Percentiles rank a stretch among this genome's conserved stretches.
Conservation (phyloP, 2,113 vertebrate species). For the Trematomus loennbergii region DNA sequence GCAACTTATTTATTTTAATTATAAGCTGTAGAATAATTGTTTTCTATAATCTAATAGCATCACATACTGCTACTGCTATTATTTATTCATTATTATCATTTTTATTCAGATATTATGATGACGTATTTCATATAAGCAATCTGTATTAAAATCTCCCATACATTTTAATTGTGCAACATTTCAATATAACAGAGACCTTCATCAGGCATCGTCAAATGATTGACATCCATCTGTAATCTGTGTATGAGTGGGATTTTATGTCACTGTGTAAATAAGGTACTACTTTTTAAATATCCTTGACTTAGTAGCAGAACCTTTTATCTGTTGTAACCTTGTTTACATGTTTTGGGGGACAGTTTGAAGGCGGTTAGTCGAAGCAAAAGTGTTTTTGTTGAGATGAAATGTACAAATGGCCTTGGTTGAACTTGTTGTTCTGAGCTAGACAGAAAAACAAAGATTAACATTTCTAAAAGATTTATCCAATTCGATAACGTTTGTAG, state of each 20-base stretch:
- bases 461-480: not conserved
- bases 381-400: slow-evolving; percentile 19
- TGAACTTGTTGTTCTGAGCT: not conserved
- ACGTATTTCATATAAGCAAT: not conserved
- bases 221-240: not conserved
- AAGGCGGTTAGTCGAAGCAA: slow-evolving; percentile 36
- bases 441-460: not conserved
- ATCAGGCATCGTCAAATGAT: no score
- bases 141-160: no score
- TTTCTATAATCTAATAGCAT: not conserved
- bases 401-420: slow-evolving; percentile 11
- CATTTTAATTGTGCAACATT: no score
- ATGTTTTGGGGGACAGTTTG: slow-evolving; percentile 38
- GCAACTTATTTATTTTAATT: not conserved
- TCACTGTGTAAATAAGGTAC: not conserved
- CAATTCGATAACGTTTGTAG: slow-evolving; percentile 1
- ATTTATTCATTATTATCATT: no score
- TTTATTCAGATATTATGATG: not conserved
- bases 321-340: slow-evolving; percentile 23
- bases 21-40: not conserved
- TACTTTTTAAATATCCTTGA: slow-evolving; percentile 37
- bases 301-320: slow-evolving; percentile 13
- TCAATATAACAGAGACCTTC: no score
- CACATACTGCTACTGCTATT: no score
- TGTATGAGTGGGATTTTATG: not conserved